These are phyloP conservation scores for Ophion ellenae DNA, from an alignment of 2,888 invertebrate species.

Conservation along the genomic window DNA sequence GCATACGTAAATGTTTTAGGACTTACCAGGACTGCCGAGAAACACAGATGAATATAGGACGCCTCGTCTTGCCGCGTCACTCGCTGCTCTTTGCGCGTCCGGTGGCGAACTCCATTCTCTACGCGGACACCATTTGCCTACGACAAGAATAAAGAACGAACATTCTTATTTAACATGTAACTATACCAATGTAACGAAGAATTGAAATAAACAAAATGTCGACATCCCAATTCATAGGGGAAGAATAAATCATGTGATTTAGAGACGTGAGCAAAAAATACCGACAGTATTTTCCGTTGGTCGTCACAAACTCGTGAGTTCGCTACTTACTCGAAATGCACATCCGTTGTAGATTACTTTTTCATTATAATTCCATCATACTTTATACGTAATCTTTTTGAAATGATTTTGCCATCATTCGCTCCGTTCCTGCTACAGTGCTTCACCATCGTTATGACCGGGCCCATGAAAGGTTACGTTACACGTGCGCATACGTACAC, in stretches of 20 bases:
- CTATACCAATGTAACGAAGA: not conserved
- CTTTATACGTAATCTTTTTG: no score
- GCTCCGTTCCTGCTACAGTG: slow-evolving; percentile 67
- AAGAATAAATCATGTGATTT: no score
- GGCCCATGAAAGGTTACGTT: slow-evolving; percentile 34
- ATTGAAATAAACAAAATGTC: not conserved
- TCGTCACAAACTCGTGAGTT: no score
- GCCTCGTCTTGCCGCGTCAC: slow-evolving; percentile 91
- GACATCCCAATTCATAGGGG: no score
- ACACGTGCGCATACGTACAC: slow-evolving; percentile 10
- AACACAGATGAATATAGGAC: slow-evolving; percentile 95
- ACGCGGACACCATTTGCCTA: slow-evolving; percentile 96
- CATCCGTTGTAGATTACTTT: no score
- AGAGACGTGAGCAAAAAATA: no score
- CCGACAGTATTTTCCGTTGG: no score
- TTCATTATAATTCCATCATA: no score
- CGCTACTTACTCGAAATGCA: no score
- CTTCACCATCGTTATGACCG: no score
- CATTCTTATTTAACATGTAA: no score
- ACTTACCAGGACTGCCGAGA: slow-evolving; percentile 95
- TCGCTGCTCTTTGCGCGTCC: slow-evolving; percentile 89
- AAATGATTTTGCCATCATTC: slow-evolving; percentile 29
- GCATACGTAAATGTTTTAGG: no score
- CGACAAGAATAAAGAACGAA: slow-evolving; percentile 72
- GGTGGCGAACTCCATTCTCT: slow-evolving; percentile 95